Percentiles rank a stretch among this genome's conserved stretches.
phyloP scores from a whole-genome alignment of 2,888 invertebrate species.

The Tetrapedia diversipes region DNA sequence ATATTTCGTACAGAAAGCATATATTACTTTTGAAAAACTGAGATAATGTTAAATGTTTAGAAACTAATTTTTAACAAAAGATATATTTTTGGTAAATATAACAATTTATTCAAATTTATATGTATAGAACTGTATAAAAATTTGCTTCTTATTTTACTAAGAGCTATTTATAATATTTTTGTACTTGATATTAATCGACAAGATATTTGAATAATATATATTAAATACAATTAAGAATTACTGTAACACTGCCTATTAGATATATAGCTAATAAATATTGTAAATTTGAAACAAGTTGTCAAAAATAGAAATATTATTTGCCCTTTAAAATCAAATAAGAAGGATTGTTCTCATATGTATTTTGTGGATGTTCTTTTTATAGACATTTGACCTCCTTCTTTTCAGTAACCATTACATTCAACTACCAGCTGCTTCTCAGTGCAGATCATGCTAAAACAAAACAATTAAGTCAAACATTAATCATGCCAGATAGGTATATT shows the following conservation, averaged over 20 bases:
- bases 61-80: background rate
- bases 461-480: constrained; percentile 43
- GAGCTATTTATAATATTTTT: background rate
- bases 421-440: constrained; percentile 69
- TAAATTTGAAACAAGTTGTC: constrained; percentile 11
- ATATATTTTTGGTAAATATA: background rate
- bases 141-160: no score
- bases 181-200: background rate
- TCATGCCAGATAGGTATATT: constrained; percentile 76
- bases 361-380: constrained; percentile 81
- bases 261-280: background rate
- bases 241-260: background rate
- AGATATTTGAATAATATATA: background rate
- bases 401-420: constrained; percentile 68
- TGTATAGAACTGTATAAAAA: background rate
- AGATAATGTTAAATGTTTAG: background rate
- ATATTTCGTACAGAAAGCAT: background rate
- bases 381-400: constrained; percentile 80
- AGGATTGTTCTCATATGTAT: constrained; percentile 62
- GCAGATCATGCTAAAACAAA: constrained; percentile 65
- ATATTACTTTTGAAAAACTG: background rate
- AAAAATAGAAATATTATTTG: constrained; percentile 54
- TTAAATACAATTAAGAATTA: constrained; percentile 2
- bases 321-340: constrained; percentile 61
- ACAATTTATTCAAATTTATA: background rate